Evolutionary conservation across 2,888 invertebrate species (phyloP).

Genomic region (Lasioglossum calceatum): DNA sequence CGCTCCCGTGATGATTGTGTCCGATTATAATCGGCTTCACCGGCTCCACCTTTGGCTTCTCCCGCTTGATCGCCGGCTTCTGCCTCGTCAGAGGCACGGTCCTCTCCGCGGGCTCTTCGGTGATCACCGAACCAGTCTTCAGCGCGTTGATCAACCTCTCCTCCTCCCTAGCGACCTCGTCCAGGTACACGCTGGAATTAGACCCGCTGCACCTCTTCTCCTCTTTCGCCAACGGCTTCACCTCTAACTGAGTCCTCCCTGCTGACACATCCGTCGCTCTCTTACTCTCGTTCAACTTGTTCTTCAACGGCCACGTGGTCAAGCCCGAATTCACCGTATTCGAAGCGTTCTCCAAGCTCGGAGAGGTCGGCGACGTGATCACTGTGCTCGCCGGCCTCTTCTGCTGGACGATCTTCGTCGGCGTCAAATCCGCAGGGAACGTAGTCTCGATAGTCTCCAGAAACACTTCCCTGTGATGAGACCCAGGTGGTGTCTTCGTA

Average conservation of each 20-base stretch:
- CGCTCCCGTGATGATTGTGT: conserved; percentile 60
- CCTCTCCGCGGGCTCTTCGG: conserved; percentile 83
- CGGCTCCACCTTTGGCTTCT: conserved; percentile 79
- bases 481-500: conserved; percentile 63
- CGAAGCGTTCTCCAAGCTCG: conserved; percentile 45
- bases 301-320: conserved; percentile 88
- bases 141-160: conserved; percentile 92
- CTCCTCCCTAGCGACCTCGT: conserved; percentile 93
- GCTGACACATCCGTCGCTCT: conserved; percentile 73
- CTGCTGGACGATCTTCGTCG: conserved; percentile 84
- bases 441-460: conserved; percentile 88
- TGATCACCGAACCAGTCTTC: conserved; percentile 89
- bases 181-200: conserved; percentile 83
- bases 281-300: conserved; percentile 84
- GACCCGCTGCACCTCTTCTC: conserved; percentile 60
- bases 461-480: conserved; percentile 80
- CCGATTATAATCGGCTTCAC: conserved; percentile 78
- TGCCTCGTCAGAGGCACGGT: conserved; percentile 66
- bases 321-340: conserved; percentile 80
- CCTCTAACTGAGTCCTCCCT: conserved; percentile 46
- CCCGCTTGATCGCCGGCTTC: conserved; percentile 79
- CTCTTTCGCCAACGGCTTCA: conserved; percentile 63
- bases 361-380: conserved; percentile 52
- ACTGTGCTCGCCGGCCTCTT: conserved; percentile 85
- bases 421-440: conserved; percentile 87